These are phyloP conservation scores for Cebidichthys violaceus DNA, from an alignment of 2,113 vertebrate species.

Conservation along the genomic window DNA sequence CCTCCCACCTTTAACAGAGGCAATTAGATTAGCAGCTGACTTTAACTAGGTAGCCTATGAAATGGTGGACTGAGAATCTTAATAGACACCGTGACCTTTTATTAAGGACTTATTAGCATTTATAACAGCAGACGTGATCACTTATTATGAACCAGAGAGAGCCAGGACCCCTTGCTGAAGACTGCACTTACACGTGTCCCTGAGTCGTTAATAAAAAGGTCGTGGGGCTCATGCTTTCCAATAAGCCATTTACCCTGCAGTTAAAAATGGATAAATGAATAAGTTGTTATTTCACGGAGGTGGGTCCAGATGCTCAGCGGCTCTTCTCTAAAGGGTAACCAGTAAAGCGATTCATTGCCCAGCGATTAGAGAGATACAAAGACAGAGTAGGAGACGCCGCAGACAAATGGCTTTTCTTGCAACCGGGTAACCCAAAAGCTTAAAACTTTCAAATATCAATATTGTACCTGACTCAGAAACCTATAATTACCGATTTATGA, in stretches of 20 bases:
- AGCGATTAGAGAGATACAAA: neutral
- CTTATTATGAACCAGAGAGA: conserved; percentile 38
- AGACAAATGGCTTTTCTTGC: neutral
- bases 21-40: neutral
- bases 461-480: neutral
- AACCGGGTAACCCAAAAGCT: neutral
- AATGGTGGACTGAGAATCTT: neutral
- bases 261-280: conserved; percentile 28
- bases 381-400: neutral
- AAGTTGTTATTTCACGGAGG: conserved; percentile 33
- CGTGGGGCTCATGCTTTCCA: conserved; percentile 42
- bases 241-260: conserved; percentile 36
- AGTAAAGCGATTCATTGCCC: conserved; percentile 1
- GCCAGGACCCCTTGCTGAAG: conserved; percentile 42
- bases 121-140: conserved; percentile 24
- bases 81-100: conserved; percentile 52
- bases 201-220: conserved; percentile 66
- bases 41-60: neutral
- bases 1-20: neutral
- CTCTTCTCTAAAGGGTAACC: conserved; percentile 22
- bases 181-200: conserved; percentile 45
- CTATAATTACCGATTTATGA: conserved; percentile 8
- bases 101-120: conserved; percentile 62
- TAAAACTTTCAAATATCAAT: neutral
- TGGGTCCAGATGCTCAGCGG: conserved; percentile 40